phyloP scores from a whole-genome alignment of 2,113 vertebrate genomes.

The Ceyx melanurus region DNA sequence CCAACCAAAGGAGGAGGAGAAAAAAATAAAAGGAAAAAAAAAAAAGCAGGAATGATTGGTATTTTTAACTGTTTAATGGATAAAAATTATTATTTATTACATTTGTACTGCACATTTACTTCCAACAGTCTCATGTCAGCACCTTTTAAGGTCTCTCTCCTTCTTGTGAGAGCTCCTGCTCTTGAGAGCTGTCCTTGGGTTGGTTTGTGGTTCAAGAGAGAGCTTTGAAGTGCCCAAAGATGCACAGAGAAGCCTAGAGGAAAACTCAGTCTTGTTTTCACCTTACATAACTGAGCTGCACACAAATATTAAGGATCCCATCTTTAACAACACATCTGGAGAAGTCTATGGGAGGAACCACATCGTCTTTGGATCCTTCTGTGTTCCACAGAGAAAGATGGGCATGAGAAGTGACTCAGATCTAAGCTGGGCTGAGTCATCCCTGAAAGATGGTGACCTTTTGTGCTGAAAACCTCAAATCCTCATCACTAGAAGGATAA shows the following conservation, averaged over 20 bases:
- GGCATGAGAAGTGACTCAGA: constrained; percentile 31
- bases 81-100: not conserved
- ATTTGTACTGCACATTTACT: not conserved
- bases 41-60: too few species aligned
- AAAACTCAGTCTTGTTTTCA: not conserved
- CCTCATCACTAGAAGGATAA: constrained; percentile 8
- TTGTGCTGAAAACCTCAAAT: constrained; percentile 15
- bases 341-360: not conserved
- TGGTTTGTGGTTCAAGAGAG: not conserved
- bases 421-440: constrained; percentile 45
- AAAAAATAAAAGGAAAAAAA: too few species aligned
- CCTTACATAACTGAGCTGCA: not conserved
- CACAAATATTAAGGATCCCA: not conserved
- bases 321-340: not conserved
- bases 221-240: not conserved
- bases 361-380: not conserved
- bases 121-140: not conserved
- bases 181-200: not conserved
- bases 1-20: not conserved
- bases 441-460: constrained; percentile 27
- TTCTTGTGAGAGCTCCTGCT: not conserved
- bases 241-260: not conserved
- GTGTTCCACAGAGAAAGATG: not conserved
- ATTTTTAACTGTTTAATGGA: not conserved
- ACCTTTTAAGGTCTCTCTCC: not conserved